Evolutionary conservation across 2,888 invertebrate genomes (phyloP).

Genomic region (Chymomyza amoena): DNA sequence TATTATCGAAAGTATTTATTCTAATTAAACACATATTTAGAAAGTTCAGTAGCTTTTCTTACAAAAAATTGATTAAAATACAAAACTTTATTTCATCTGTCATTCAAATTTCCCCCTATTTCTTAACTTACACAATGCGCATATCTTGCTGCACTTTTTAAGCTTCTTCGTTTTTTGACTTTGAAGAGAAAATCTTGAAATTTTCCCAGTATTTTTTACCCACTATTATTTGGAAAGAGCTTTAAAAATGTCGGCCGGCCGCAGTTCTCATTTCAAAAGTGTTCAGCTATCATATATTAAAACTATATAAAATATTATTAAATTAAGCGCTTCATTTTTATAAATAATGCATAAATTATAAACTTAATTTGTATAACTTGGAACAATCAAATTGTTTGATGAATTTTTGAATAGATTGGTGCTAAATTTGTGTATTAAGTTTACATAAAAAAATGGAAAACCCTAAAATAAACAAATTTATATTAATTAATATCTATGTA

Average conservation of each 20-base stretch:
- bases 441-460: conserved; percentile 44
- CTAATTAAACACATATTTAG: too few relatives aligned
- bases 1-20: too few relatives aligned
- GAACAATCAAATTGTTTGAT: conserved; percentile 75
- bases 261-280: not conserved
- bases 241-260: conserved; percentile 18
- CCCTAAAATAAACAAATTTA: conserved; percentile 22
- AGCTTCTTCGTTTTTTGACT: not conserved
- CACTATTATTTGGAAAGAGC: conserved; percentile 25
- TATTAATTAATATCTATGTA: conserved; percentile 26
- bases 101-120: too few relatives aligned
- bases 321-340: conserved; percentile 28
- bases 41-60: too few relatives aligned
- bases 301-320: conserved; percentile 3
- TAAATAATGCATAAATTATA: conserved; percentile 20
- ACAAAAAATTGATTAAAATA: too few relatives aligned
- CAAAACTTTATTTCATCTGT: too few relatives aligned
- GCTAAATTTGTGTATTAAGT: conserved; percentile 72
- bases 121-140: too few relatives aligned
- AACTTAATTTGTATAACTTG: conserved; percentile 69
- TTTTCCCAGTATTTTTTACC: not conserved
- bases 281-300: not conserved
- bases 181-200: too few relatives aligned
- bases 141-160: too few relatives aligned
- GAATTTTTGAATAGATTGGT: conserved; percentile 76